Conservation (phyloP, 2,888 invertebrate genomes). For the Hyposoter dolosus region DNA sequence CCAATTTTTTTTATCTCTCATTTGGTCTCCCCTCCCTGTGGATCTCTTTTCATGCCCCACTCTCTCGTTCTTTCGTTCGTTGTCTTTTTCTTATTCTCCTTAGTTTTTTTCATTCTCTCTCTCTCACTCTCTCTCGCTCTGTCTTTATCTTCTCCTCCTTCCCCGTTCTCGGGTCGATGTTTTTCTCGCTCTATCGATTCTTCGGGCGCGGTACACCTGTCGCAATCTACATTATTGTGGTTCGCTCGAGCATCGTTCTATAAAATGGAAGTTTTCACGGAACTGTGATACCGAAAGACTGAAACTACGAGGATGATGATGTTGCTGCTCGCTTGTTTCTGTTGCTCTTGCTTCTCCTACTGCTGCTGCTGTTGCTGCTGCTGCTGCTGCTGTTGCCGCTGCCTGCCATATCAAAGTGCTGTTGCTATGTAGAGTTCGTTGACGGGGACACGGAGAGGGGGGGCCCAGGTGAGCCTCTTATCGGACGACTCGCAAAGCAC, state of each 20-base stretch:
- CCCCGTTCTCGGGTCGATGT: not conserved
- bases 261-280: conserved; percentile 44
- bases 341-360: not conserved
- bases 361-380: not conserved
- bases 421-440: conserved; percentile 54
- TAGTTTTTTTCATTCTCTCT: conserved; percentile 16
- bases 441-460: conserved; percentile 30
- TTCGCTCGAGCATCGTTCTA: conserved; percentile 12
- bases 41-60: not conserved
- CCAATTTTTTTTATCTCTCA: not conserved
- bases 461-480: conserved; percentile 37
- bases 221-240: conserved; percentile 46
- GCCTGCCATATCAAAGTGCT: conserved; percentile 22
- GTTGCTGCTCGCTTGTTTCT: conserved; percentile 18
- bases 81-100: not conserved
- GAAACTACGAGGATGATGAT: conserved; percentile 30
- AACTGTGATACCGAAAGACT: conserved; percentile 30
- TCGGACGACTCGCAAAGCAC: conserved; percentile 25
- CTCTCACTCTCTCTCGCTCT: not conserved
- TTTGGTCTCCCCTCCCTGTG: not conserved
- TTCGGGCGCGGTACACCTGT: conserved; percentile 47
- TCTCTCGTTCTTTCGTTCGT: not conserved
- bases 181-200: conserved; percentile 47
- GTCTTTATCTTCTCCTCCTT: not conserved
- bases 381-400: not conserved